Base-by-base conservation (phyloP, 2,797 vertebrate species). In the Acomys russatus region DNA sequence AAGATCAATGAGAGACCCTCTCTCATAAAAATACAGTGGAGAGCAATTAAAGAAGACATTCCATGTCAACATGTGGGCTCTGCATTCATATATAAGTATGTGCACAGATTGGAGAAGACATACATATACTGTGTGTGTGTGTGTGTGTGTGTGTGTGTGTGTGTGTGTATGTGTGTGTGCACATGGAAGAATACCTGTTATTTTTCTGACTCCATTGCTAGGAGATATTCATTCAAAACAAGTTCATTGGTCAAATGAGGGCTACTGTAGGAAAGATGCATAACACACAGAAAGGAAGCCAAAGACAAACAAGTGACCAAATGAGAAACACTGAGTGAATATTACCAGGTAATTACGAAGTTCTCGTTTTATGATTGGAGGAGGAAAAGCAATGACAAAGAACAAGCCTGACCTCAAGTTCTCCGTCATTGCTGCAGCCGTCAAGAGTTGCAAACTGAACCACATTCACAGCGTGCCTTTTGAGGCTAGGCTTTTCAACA, bases 381-480 rank as follows among this genome's bases (percentile, higher is more conserved):
- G 61, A 92, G 44, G 74, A 76, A 91, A 93, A 49, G 20, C 71
- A 94, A 76, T 80, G 87, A 71, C 3, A 66, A 86, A 77, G 61
- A 80, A 38, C 25, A 44, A 25, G 6, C 3, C 54, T 92, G 54
- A 63, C 66, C 70, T 93, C n/a, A 92, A 44, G 38, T 73, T 25
- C 1, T 88, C 71, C 20, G n/a, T 94, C 77, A 49, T 85, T 54
- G 18, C 25, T 86, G 66, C 7, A 92, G 25, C 15, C 74, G 66
- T 54, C 11, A 92, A 71, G 66, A 84, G 18, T 18, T 78, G 89
- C 77, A 89, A 63, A 44, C 35, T 88, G 88, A 95, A 79, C 93
- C 71, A 71, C 22, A 90, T 82, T 88, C 35, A 38, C 56, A 76
- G 49, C 28, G 1, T 11, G 49, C 30, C 30, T 78, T 95, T 49